Base-by-base conservation (phyloP, 2,113 vertebrate genomes). In the Caloenas nicobarica region DNA sequence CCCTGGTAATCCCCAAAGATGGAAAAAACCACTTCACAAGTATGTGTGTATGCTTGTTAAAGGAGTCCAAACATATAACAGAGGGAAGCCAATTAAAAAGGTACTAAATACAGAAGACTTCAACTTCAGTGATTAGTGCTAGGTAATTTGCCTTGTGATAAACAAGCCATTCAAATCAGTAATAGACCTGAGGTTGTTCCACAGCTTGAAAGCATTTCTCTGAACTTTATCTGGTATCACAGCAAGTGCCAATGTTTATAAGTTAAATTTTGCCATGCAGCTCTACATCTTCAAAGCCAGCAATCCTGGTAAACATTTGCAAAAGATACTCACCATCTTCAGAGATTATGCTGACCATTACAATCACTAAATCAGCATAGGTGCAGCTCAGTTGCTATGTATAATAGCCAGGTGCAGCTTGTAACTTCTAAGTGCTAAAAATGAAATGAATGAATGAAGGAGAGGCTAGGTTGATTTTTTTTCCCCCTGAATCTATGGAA, bases 41-140 rank as follows among this genome's bases (percentile, higher is more conserved):
- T 71, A 69, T 29, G 36, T 76, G 69, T 51, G 18, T 46, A 54
- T 38, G 81, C 70, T 56, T 84, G 72, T 81, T 84, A 95, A 92
- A 92, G 83, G 89, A 95, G 88, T 76, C 81, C 91, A 96, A 92
- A 96, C 74, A 95, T 24, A 29, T 56, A 97, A 97, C 95, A 93
- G 86, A 96, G 81, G 91, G 69, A 96, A 97, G 91, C 76, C 88
- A 97, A 96, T 98, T 97, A 97, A 97, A 89, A 86, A 97, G 53
- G 81, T 73, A 79, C 71, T 96, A 96, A 97, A 95, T 94, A 88
- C 81, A 96, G 86, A 95, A 93, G 83, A 78, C 80, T 96, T 66
- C 92, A 95, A 90, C 91, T 93, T 93, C 69, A 89, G 86, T 91
- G 92, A 92, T 97, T 92, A 96, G 95, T 89, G 92, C 92, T 91